phyloP scores from a whole-genome alignment of 1,140 invertebrate genomes.

The Hylyphantes graminicola region DNA sequence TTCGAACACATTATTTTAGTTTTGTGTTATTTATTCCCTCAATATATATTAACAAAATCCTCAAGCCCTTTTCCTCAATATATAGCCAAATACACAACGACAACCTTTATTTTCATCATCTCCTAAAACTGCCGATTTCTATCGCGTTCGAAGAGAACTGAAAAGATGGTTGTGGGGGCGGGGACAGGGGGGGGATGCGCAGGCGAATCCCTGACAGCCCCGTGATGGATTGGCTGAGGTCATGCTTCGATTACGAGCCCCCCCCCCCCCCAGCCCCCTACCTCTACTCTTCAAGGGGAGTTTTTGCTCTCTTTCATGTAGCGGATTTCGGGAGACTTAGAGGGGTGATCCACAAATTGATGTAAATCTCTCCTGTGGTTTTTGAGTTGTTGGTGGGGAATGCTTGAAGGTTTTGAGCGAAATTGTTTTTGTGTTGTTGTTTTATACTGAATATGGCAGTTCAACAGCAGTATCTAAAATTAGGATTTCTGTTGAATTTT shows the following conservation, averaged over 20 bases:
- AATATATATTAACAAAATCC: too few relatives aligned
- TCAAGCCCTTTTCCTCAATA: too few relatives aligned
- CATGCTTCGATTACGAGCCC: slow-evolving; percentile 21
- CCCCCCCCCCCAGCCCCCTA: background rate
- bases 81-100: too few relatives aligned
- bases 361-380: too few relatives aligned
- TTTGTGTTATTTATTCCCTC: too few relatives aligned
- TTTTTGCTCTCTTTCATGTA: background rate
- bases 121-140: background rate
- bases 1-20: too few relatives aligned
- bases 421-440: background rate
- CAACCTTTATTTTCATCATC: background rate
- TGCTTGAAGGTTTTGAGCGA: background rate
- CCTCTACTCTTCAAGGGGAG: background rate
- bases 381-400: background rate
- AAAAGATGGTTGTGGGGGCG: background rate
- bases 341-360: too few relatives aligned
- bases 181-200: background rate
- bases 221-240: slow-evolving; percentile 45
- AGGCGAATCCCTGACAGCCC: slow-evolving; percentile 21
- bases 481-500: too few relatives aligned
- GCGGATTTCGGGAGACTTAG: too few relatives aligned
- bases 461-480: background rate
- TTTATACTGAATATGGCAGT: background rate
- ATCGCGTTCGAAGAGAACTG: background rate